A percentile compares a stretch with the other conserved stretches of the same genome.
Conservation (phyloP, 2,113 vertebrate genomes). For the Zootoca vivipara region DNA sequence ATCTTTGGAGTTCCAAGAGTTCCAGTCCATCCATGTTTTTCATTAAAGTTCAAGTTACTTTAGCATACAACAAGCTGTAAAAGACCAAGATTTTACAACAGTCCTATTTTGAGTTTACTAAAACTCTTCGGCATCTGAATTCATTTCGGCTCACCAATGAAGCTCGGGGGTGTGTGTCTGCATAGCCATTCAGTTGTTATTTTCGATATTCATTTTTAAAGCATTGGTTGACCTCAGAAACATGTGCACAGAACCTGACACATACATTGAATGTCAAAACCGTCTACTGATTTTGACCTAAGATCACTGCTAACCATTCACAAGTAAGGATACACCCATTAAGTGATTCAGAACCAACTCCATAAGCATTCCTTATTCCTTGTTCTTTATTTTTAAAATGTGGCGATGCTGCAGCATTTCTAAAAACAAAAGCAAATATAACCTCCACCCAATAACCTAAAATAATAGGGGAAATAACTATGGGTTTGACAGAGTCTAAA, state of each 20-base stretch:
- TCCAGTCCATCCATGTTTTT: background rate
- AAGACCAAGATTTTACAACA: slow-evolving; percentile 4
- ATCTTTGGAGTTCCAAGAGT: background rate
- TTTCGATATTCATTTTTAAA: background rate
- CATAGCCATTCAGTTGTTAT: background rate
- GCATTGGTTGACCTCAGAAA: background rate
- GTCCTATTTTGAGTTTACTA: background rate
- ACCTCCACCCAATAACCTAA: background rate
- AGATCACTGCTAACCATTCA: background rate
- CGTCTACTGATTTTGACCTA: background rate
- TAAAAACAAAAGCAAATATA: background rate
- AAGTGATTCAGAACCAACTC: background rate
- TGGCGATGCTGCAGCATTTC: background rate
- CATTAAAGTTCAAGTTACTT: slow-evolving; percentile 10
- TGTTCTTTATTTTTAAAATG: background rate
- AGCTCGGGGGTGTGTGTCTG: background rate
- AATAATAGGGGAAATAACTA: background rate
- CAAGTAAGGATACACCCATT: background rate
- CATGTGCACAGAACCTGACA: background rate
- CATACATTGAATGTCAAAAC: background rate
- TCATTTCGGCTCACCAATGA: background rate
- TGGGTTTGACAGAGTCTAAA: background rate
- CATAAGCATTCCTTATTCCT: background rate
- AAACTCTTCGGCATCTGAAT: background rate
- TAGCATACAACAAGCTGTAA: background rate